Evolutionary conservation across 2,797 vertebrate species (phyloP).

Genomic region (Micromesistius poutassou): DNA sequence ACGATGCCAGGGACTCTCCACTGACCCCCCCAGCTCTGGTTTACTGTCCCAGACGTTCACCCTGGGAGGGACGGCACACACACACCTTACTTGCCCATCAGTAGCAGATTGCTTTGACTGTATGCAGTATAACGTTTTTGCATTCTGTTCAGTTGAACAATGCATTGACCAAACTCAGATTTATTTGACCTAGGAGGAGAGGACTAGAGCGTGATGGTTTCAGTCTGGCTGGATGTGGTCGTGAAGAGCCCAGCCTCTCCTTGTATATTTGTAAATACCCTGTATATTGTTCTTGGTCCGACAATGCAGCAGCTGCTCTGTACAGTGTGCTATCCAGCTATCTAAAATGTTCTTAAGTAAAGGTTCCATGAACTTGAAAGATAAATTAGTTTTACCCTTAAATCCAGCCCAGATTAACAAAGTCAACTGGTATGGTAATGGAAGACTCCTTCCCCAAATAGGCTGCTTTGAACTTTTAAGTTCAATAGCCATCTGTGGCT

Average conservation of each 20-base stretch:
- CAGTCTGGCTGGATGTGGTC: constrained; percentile 10
- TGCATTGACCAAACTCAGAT: not conserved
- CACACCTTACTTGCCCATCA: not conserved
- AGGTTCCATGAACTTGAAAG: constrained; percentile 30
- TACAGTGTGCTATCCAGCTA: constrained; percentile 60
- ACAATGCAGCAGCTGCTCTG: constrained; percentile 51
- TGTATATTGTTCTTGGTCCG: constrained; percentile 65
- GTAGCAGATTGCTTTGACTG: not conserved
- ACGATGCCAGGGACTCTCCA: not conserved
- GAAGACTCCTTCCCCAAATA: constrained; percentile 4
- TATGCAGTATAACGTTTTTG: not conserved
- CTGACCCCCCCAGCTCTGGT: not conserved
- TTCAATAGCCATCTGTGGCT: constrained; percentile 11
- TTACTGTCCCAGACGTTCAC: not conserved
- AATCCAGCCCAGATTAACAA: constrained; percentile 16
- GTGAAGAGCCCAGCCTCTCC: constrained; percentile 22
- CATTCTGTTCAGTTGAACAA: not conserved
- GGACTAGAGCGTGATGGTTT: constrained; percentile 5
- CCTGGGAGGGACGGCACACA: not conserved
- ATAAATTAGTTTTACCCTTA: constrained; percentile 36
- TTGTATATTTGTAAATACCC: constrained; percentile 79
- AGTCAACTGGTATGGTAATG: constrained; percentile 3
- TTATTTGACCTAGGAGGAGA: not conserved
- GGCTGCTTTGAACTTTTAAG: constrained; percentile 25
- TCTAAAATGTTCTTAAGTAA: constrained; percentile 21